Percentiles rank a stretch among this genome's conserved stretches.
These are phyloP conservation scores for Lasius platythorax DNA, from an alignment of 2,888 invertebrate species.

Conservation along the genomic window DNA sequence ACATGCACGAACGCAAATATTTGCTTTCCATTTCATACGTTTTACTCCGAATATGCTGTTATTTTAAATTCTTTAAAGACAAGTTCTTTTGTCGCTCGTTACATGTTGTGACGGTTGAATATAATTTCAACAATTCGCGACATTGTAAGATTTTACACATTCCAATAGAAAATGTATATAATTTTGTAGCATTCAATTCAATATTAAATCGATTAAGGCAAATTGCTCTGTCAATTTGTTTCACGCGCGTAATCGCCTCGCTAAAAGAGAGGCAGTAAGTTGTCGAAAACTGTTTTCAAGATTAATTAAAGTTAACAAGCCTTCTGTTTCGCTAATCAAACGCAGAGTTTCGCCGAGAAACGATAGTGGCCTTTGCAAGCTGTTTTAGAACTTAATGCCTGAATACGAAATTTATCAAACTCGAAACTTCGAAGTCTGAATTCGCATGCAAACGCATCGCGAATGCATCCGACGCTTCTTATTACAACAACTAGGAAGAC, in stretches of 20 bases:
- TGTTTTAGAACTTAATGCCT: constrained; percentile 55
- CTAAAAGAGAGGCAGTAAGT: constrained; percentile 32
- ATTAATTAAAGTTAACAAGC: constrained; percentile 55
- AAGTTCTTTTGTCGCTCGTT: constrained; percentile 29
- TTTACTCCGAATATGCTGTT: constrained; percentile 39
- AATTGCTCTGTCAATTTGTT: background rate
- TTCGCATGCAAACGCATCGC: constrained; percentile 51
- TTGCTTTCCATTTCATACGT: constrained; percentile 56
- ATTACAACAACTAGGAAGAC: constrained; percentile 48
- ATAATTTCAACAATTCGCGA: background rate
- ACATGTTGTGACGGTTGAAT: background rate
- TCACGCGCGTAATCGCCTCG: background rate
- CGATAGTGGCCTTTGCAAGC: constrained; percentile 30
- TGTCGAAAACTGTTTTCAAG: constrained; percentile 36
- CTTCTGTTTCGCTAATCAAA: constrained; percentile 53
- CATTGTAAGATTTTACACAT: background rate
- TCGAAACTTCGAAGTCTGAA: constrained; percentile 46
- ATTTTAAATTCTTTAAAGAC: constrained; percentile 53
- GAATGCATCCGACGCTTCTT: constrained; percentile 55
- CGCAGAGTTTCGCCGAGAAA: constrained; percentile 33
- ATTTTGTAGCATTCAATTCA: background rate
- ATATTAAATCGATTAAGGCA: background rate
- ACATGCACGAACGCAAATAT: constrained; percentile 50
- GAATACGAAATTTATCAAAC: constrained; percentile 56
- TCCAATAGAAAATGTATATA: background rate